These are phyloP conservation scores for Plodia interpunctella DNA, from an alignment of 1,140 invertebrate species.

Conservation along the genomic window DNA sequence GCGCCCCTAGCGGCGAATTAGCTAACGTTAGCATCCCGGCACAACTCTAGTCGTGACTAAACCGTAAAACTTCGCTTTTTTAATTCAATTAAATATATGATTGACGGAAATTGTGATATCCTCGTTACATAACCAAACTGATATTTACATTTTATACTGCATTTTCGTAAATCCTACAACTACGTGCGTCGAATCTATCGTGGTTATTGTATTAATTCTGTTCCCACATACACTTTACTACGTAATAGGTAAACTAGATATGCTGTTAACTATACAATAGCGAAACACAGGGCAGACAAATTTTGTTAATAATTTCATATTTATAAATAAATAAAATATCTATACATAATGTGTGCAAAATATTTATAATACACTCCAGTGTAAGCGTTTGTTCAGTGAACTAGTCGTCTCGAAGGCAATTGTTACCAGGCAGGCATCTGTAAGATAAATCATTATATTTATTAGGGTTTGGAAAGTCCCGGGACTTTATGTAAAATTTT, in stretches of 20 bases:
- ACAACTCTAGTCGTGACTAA: too few species aligned
- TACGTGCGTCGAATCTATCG: background rate
- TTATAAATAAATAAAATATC: slow-evolving; percentile 48
- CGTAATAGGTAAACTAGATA: slow-evolving; percentile 51
- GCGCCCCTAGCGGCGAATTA: too few species aligned
- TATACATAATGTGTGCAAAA: slow-evolving; percentile 47
- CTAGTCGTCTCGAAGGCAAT: slow-evolving; percentile 9
- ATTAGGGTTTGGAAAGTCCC: slow-evolving; percentile 76
- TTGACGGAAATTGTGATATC: background rate
- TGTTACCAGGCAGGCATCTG: slow-evolving; percentile 32
- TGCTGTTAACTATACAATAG: slow-evolving; percentile 57
- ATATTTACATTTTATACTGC: background rate
- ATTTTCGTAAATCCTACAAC: background rate
- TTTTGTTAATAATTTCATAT: slow-evolving; percentile 37
- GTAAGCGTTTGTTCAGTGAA: slow-evolving; percentile 25
- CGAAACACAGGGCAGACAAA: slow-evolving; percentile 43
- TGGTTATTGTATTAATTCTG: slow-evolving; percentile 2
- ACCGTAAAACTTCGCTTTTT: too few species aligned
- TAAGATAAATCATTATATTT: slow-evolving; percentile 22
- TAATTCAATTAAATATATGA: too few species aligned
- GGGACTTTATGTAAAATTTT: too few species aligned
- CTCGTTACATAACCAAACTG: background rate
- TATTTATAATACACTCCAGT: slow-evolving; percentile 46
- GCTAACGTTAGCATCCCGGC: too few species aligned
- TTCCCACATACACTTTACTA: slow-evolving; percentile 28